Percentiles rank a stretch among this genome's conserved stretches.
Evolutionary conservation across 2,113 vertebrate species (phyloP).

Genomic region (Helogale parvula): DNA sequence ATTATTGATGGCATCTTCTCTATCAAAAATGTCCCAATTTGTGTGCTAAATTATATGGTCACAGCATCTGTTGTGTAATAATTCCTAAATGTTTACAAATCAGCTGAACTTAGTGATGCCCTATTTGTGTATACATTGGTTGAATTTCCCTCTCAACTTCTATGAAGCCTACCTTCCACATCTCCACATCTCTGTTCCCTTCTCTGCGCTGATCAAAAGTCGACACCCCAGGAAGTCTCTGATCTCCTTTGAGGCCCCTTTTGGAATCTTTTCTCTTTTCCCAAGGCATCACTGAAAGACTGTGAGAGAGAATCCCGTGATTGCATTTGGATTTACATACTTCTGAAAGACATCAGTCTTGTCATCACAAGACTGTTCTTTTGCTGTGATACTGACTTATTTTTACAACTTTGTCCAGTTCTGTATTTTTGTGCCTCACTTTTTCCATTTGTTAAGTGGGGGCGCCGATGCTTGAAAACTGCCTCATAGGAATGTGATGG

Average conservation of each 20-base stretch:
- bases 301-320: neutral
- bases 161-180: neutral
- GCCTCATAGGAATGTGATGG: neutral
- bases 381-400: neutral
- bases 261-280: constrained; percentile 21
- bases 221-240: constrained; percentile 8
- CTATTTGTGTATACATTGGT: constrained; percentile 40
- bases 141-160: constrained; percentile 22
- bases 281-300: neutral
- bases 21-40: constrained; percentile 5
- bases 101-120: neutral
- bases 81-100: constrained; percentile 55
- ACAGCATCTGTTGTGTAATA: neutral
- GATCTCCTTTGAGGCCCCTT: neutral
- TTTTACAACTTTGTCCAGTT: neutral
- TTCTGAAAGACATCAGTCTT: neutral
- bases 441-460: neutral
- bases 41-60: neutral
- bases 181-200: neutral
- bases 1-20: neutral
- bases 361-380: neutral
- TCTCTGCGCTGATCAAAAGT: constrained; percentile 59
- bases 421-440: constrained; percentile 11
- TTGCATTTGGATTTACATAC: neutral
- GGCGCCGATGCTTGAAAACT: neutral